Evolutionary conservation across 2,888 invertebrate species (phyloP), one percentile per base, ranked within the genome.

Genomic region (Microctonus aethiopoides): DNA sequence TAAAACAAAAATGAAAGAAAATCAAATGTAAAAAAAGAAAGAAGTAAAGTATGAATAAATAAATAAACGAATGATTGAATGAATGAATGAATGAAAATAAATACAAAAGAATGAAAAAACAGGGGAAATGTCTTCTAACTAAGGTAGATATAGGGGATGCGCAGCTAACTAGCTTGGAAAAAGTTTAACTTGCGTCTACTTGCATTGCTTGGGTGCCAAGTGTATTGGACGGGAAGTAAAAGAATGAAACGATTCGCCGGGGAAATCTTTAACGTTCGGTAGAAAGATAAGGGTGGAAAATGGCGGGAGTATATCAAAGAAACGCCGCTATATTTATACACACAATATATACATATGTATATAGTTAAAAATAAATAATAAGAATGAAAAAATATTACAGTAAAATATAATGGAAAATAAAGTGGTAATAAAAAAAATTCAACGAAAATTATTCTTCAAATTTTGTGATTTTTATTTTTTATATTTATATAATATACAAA

Each of bases 231-330:
- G 29, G 46, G 46, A 51, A 29, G 46, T 26, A 32, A n/a, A 5
- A 46, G n/a, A 46, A 62, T 20, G 51, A n/a, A 41, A 46, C 26
- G 29, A 62, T 46, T 62, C 62, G 46, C 62, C n/a, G 41, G 62
- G 62, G 62, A 62, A 62, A 62, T 62, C 62, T 62, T 46, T 46
- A 62, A 62, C 26, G 51, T 62, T 62, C 51, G 29, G 46, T 46
- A 26, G 29, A 16, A 10, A 26, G 10, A 41, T 29, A 32, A 41
- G 2, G 16, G 26, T 24, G 34, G 29, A 26, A 62, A 22, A 13
- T n/a, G n/a, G 39, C 16, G 22, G n/a, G n/a, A 41, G n/a, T 41
- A 61, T n/a, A 20, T 22, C 6, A 16, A 16, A 36, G 10, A 20
- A 39, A 60, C 13, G 16, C 32, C n/a, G n/a, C n/a, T n/a, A n/a